Evolutionary conservation across 2,888 invertebrate genomes (phyloP).

Genomic region (Drosophila atroscutellata): DNA sequence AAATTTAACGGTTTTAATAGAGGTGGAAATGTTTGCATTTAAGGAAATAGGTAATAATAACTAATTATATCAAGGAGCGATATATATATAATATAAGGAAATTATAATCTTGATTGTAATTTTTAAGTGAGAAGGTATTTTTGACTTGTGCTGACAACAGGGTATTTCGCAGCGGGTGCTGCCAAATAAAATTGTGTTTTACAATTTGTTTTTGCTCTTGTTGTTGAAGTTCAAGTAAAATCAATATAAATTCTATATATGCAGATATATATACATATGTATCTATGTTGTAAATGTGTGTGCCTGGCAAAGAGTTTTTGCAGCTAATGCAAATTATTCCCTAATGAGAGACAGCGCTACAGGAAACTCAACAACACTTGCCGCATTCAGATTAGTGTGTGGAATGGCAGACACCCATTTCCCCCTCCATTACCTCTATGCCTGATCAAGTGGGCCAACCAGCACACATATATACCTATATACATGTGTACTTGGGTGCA

Average conservation of each 20-base stretch:
- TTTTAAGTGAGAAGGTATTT: neutral
- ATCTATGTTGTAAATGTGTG: constrained; percentile 5
- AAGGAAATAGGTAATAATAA: neutral
- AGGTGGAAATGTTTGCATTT: neutral
- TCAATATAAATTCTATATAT: constrained; percentile 54
- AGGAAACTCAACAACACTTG: constrained; percentile 76
- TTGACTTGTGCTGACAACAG: neutral
- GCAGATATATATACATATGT: neutral
- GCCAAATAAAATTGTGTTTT: neutral
- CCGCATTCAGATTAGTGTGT: constrained; percentile 73
- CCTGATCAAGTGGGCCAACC: constrained; percentile 70
- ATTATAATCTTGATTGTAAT: neutral
- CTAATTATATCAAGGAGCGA: neutral
- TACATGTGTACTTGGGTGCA: constrained; percentile 53
- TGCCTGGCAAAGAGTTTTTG: constrained; percentile 21
- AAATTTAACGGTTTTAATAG: neutral
- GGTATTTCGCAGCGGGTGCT: constrained; percentile 1
- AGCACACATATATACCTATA: constrained; percentile 28
- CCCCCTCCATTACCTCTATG: constrained; percentile 14
- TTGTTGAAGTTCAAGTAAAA: constrained; percentile 67
- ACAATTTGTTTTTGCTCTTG: constrained; percentile 6
- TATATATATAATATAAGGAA: no score
- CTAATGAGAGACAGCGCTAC: constrained; percentile 71
- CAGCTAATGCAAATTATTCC: constrained; percentile 68
- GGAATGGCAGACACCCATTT: constrained; percentile 34